Base-by-base conservation (phyloP, 2,113 vertebrate genomes). In the Sciurus niger region DNA sequence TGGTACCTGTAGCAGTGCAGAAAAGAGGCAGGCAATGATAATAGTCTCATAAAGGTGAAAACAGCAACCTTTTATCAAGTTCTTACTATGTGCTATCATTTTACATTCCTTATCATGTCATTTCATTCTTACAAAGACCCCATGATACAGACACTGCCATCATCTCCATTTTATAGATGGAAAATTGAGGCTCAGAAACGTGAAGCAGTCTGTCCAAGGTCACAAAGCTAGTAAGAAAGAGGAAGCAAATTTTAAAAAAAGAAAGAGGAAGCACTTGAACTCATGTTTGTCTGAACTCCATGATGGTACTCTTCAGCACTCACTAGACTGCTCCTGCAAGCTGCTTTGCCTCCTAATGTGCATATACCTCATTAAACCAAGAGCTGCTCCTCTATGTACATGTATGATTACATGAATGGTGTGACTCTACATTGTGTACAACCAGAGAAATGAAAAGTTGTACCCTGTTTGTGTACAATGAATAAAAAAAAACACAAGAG, bases 221-320 rank as follows among this genome's bases (percentile, higher is more conserved):
- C 51, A 70, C 34, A 60, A 43, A 74, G 34, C 5, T 74, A 46
- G 9, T 37, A 78, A 70, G 53, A 89, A 93, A 94, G 58, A 91
- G 87, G 68, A 83, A 58, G 34, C 30, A 83, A 40, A 40, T 40
- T 40, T 40, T 40, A 40, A 40, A 40, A 40, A 40, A 78, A 70
- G 53, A 89, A 93, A 94, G 58, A 91, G 87, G 60, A 83, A 58
- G 34, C 30, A 83, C 73, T 84, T 78, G 51, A 84, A 65, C 14
- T 65, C 34, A 67, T 1, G 2, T 32, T 84, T 63, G 10, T 73
- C 22, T 79, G n/a, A 78, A 51, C 58, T 30, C 7, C 32, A 48
- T 70, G 17, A 60, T 28, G 70, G 40, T 70, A 65, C 43, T 83
- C 6, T 89, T 32, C 67, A 37, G 6, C 60, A 73, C 63, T 73